Conservation (phyloP, 2,113 vertebrate genomes). For the Archocentrus centrarchus region DNA sequence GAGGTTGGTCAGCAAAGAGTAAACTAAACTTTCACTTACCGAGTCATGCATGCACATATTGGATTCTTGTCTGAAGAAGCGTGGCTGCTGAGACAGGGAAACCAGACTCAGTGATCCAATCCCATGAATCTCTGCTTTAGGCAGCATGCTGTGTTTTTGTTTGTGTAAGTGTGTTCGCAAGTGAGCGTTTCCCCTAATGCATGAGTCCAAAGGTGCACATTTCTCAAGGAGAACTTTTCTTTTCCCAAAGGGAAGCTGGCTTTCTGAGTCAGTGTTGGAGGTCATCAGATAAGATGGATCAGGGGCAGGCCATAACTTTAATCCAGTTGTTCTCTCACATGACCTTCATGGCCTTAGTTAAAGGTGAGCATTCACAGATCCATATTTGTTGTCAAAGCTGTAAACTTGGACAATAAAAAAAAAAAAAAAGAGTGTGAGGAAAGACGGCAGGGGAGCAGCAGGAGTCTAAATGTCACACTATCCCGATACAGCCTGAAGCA, state of each 20-base stretch:
- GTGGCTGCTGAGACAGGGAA: slow-evolving; percentile 7
- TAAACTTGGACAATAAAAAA: slow-evolving; percentile 20
- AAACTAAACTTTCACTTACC: slow-evolving; percentile 73
- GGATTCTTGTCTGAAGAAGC: slow-evolving; percentile 62
- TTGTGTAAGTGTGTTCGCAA: slow-evolving; percentile 48
- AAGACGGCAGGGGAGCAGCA: slow-evolving; percentile 38
- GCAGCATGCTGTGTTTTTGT: slow-evolving; percentile 45
- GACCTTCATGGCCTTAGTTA: slow-evolving; percentile 14
- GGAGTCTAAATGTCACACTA: slow-evolving; percentile 71
- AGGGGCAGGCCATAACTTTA: slow-evolving; percentile 67
- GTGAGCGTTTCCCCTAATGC: slow-evolving; percentile 45
- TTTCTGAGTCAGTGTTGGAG: slow-evolving; percentile 71
- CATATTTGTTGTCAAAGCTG: slow-evolving; percentile 7
- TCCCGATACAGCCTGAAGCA: slow-evolving; percentile 64
- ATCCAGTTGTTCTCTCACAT: slow-evolving; percentile 49
- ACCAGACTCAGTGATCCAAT: background rate
- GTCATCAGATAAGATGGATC: slow-evolving; percentile 78
- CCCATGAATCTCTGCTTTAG: slow-evolving; percentile 49
- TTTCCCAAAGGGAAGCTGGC: slow-evolving; percentile 45
- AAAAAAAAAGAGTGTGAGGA: slow-evolving; percentile 49
- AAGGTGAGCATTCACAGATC: slow-evolving; percentile 4
- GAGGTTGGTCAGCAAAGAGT: slow-evolving; percentile 71
- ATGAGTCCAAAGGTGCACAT: slow-evolving; percentile 56
- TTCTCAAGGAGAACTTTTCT: slow-evolving; percentile 45
- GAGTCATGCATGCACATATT: slow-evolving; percentile 71